Evolutionary conservation across 2,888 invertebrate species (phyloP).

Genomic region (Vanessa cardui): DNA sequence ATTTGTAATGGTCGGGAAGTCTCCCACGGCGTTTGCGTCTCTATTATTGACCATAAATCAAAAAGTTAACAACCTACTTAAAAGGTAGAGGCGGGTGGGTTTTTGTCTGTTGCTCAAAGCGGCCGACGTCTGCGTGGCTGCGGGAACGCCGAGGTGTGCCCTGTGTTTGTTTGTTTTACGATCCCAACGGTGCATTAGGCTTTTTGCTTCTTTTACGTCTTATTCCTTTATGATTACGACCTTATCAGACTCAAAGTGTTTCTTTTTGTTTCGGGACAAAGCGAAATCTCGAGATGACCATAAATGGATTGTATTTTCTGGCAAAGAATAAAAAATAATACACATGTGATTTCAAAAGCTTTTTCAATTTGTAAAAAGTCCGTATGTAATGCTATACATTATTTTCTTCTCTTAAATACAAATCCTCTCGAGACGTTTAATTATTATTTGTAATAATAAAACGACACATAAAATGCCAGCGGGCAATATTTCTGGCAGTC

Average conservation of each 20-base stretch:
- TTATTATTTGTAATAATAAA: too few relatives aligned
- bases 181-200: conserved; percentile 79
- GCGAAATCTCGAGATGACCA: conserved; percentile 35
- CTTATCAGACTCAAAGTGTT: conserved; percentile 64
- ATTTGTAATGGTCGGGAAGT: conserved; percentile 72
- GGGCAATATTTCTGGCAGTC: too few relatives aligned
- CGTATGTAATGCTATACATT: not conserved
- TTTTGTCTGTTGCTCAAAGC: conserved; percentile 79
- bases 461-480: too few relatives aligned
- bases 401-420: not conserved
- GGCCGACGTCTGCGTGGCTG: conserved; percentile 69
- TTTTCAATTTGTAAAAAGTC: not conserved
- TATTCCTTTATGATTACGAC: conserved; percentile 72
- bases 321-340: not conserved
- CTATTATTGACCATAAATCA: conserved; percentile 83
- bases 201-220: conserved; percentile 72
- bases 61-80: conserved; percentile 83
- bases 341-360: not conserved
- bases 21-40: conserved; percentile 81
- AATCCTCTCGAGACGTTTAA: too few relatives aligned
- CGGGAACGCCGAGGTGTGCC: conserved; percentile 63
- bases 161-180: conserved; percentile 80
- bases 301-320: conserved; percentile 9
- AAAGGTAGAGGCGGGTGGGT: conserved; percentile 78
- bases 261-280: conserved; percentile 50